Evolutionary conservation across 2,797 vertebrate genomes (phyloP).

Genomic region (Falco columbarius): DNA sequence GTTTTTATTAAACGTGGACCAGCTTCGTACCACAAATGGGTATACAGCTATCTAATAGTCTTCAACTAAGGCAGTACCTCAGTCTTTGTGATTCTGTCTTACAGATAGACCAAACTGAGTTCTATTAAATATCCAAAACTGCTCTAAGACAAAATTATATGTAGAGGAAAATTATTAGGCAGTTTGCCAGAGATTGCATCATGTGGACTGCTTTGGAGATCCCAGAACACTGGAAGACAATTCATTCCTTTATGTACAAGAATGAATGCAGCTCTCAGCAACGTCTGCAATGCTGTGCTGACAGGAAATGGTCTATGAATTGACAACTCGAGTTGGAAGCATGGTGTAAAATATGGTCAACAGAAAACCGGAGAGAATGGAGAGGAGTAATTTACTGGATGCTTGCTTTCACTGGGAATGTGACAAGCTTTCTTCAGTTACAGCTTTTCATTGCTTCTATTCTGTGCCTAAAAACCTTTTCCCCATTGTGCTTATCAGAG

Average conservation of each 20-base stretch:
- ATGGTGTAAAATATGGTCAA: background rate
- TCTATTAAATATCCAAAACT: background rate
- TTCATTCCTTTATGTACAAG: conserved; percentile 2
- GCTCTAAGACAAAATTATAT: background rate
- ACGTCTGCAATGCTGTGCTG: background rate
- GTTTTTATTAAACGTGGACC: background rate
- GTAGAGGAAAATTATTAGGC: background rate
- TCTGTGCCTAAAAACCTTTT: background rate
- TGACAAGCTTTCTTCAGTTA: background rate
- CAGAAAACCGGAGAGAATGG: background rate
- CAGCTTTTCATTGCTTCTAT: background rate
- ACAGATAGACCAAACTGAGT: background rate
- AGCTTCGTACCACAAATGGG: background rate
- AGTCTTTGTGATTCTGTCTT: background rate
- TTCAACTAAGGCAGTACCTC: background rate
- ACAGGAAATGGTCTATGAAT: conserved; percentile 16
- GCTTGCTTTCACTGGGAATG: background rate
- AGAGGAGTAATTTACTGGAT: background rate
- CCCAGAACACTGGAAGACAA: background rate
- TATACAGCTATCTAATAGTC: background rate
- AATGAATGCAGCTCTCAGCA: conserved; percentile 26
- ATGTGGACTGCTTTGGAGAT: background rate
- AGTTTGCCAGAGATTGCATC: conserved; percentile 37
- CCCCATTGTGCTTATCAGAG: background rate
- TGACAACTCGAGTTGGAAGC: background rate